These are phyloP conservation scores for Gadopsis bispinosus DNA, from an alignment of 2,797 vertebrate species.

Conservation along the genomic window DNA sequence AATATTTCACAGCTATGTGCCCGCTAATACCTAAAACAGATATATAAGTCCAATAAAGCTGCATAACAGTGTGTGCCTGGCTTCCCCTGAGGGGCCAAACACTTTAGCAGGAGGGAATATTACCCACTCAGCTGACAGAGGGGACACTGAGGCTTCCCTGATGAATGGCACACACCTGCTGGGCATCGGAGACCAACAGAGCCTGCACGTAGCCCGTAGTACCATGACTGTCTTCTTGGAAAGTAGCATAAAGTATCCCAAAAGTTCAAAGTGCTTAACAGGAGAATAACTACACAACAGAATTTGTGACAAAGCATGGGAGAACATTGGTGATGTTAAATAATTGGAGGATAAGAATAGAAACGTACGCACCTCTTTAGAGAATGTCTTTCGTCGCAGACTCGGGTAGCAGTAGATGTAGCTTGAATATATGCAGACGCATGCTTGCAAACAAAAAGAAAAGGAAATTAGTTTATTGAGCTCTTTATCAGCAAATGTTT, in stretches of 20 bases:
- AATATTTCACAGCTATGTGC: constrained; percentile 85
- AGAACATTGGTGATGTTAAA: constrained; percentile 18
- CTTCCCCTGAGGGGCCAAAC: constrained; percentile 77
- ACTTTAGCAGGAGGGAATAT: constrained; percentile 77
- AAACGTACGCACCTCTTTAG: background rate
- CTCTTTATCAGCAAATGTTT: constrained; percentile 50
- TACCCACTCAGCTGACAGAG: constrained; percentile 72
- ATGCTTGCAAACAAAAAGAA: constrained; percentile 57
- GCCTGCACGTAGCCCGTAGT: constrained; percentile 17
- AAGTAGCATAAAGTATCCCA: constrained; percentile 32
- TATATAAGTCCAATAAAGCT: constrained; percentile 88
- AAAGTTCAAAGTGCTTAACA: constrained; percentile 34
- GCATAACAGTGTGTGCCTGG: constrained; percentile 82
- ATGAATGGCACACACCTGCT: constrained; percentile 72
- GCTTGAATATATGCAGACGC: constrained; percentile 36
- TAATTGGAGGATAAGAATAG: constrained; percentile 8
- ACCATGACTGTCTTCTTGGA: constrained; percentile 27
- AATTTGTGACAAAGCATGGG: constrained; percentile 12
- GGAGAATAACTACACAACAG: constrained; percentile 13
- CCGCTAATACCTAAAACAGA: constrained; percentile 86
- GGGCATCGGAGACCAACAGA: constrained; percentile 41
- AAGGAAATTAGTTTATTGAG: constrained; percentile 63
- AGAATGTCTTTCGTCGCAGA: background rate
- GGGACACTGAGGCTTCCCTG: constrained; percentile 69
- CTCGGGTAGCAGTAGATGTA: background rate